Evolutionary conservation across 2,113 vertebrate genomes (phyloP).

Genomic region (Muscicapa adusta): DNA sequence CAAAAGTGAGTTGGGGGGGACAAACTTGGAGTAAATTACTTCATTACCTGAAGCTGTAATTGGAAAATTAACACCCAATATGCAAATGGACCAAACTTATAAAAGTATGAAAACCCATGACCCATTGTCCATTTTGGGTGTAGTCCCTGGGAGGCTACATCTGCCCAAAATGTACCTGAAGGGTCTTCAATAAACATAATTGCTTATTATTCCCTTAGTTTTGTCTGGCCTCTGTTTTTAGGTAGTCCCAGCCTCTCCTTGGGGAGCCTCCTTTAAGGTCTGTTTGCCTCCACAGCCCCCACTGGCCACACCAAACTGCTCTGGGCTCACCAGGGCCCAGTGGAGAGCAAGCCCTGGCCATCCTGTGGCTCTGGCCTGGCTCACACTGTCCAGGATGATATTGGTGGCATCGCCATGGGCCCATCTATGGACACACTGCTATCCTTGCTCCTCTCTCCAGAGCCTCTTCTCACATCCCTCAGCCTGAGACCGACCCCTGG

Average conservation of each 20-base stretch:
- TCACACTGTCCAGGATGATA: neutral
- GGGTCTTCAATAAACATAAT: neutral
- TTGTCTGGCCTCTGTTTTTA: neutral
- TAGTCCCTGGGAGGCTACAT: neutral
- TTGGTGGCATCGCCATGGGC: rapidly evolving
- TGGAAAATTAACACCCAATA: neutral
- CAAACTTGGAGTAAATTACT: neutral
- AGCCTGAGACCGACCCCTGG: neutral
- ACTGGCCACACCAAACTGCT: neutral
- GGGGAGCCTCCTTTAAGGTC: neutral
- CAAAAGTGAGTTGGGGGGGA: neutral
- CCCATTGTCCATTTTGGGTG: neutral
- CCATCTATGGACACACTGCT: neutral
- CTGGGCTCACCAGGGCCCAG: neutral
- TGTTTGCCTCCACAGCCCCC: neutral
- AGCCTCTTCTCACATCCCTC: neutral
- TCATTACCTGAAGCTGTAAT: neutral
- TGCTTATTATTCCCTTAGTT: neutral
- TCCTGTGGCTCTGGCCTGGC: neutral
- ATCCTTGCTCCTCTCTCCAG: neutral
- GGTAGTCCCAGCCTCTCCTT: neutral
- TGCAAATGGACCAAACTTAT: neutral
- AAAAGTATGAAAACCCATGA: neutral
- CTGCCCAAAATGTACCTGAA: neutral
- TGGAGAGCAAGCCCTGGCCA: neutral